phyloP scores from a whole-genome alignment of 2,113 vertebrate genomes.

The Grus americana region DNA sequence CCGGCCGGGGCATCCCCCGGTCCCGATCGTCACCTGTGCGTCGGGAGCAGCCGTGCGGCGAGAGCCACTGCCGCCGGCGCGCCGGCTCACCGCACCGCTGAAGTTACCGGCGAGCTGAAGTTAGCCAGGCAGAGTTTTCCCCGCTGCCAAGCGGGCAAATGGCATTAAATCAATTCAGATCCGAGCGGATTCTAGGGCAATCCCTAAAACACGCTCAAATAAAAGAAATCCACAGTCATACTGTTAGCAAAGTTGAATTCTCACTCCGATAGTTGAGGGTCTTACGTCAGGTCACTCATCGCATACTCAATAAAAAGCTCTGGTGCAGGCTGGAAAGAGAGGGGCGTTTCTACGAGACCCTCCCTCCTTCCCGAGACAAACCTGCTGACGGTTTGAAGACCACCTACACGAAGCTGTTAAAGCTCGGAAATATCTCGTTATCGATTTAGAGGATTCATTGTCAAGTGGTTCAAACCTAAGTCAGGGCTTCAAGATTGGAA shows the following conservation, averaged over 20 bases:
- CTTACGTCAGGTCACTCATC: slow-evolving; percentile 26
- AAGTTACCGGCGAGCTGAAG: not conserved
- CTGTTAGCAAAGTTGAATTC: slow-evolving; percentile 33
- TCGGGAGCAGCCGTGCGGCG: not conserved
- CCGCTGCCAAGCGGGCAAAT: slow-evolving; percentile 6
- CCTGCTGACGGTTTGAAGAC: not conserved
- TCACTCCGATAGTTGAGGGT: slow-evolving; percentile 28
- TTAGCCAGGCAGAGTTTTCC: slow-evolving; percentile 17
- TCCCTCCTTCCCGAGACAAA: slow-evolving; percentile 1
- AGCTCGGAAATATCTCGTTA: slow-evolving; percentile 26
- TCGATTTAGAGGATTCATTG: slow-evolving; percentile 11
- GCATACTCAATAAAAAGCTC: not conserved
- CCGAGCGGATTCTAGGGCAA: slow-evolving; percentile 41
- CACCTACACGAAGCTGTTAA: slow-evolving; percentile 25
- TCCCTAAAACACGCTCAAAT: slow-evolving; percentile 44
- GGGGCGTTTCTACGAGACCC: not conserved
- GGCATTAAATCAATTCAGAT: slow-evolving; percentile 55
- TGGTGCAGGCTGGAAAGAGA: slow-evolving; percentile 32
- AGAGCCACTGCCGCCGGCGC: not conserved
- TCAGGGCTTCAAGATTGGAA: slow-evolving; percentile 14
- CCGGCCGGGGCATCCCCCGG: not conserved
- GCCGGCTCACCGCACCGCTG: not conserved
- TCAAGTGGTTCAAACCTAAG: slow-evolving; percentile 34
- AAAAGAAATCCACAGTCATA: slow-evolving; percentile 34
- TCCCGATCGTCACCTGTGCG: not conserved